phyloP scores from a whole-genome alignment of 2,797 vertebrate genomes.

The Sebastes iracundus region DNA sequence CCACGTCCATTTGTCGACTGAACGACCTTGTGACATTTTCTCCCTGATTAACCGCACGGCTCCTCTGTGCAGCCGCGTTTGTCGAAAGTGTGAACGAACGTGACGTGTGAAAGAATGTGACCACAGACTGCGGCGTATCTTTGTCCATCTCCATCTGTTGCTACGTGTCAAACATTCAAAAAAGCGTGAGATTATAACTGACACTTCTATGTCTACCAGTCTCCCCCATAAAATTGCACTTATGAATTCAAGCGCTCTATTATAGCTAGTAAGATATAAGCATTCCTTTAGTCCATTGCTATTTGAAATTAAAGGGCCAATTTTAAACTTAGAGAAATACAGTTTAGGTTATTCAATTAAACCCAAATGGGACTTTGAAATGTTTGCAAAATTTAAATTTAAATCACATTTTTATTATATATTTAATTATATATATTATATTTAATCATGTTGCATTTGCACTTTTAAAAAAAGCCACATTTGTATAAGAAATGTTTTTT shows the following conservation, averaged over 20 bases:
- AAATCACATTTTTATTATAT: neutral
- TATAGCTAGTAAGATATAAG: neutral
- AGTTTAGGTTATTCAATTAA: neutral
- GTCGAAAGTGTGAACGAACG: neutral
- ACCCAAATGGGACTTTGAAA: neutral
- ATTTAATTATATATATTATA: neutral
- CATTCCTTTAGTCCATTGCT: neutral
- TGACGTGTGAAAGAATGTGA: neutral
- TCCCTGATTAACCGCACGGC: neutral
- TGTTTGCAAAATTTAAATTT: neutral
- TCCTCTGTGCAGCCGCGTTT: neutral
- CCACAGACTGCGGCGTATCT: neutral
- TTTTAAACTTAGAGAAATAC: neutral
- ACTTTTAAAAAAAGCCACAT: neutral
- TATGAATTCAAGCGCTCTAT: neutral
- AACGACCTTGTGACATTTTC: neutral
- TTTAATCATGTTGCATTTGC: neutral
- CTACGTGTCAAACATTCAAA: neutral
- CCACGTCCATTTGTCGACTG: neutral
- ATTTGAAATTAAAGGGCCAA: neutral
- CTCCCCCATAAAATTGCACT: neutral
- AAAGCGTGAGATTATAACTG: neutral
- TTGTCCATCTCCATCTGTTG: neutral
- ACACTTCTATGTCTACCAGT: neutral
- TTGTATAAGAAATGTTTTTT: neutral